Conservation (phyloP, 2,888 invertebrate species). For the Argyresthia goedartella region DNA sequence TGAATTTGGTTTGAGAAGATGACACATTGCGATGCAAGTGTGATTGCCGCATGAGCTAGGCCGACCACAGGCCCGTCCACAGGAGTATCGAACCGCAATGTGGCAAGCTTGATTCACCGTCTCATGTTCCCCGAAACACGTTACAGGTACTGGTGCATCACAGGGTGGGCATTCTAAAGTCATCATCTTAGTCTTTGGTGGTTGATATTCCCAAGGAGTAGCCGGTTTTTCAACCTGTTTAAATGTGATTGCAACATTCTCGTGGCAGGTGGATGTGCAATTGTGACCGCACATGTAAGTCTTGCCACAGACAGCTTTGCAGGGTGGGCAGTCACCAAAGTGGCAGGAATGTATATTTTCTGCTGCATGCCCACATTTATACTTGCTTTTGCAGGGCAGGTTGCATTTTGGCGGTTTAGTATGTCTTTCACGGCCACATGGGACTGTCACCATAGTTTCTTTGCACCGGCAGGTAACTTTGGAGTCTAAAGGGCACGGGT, state of each 20-base stretch:
- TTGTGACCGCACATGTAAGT: slow-evolving; percentile 73
- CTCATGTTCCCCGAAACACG: slow-evolving; percentile 82
- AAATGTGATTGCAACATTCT: slow-evolving; percentile 75
- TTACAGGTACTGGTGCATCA: slow-evolving; percentile 75
- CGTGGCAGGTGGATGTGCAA: slow-evolving; percentile 83
- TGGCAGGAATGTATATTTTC: slow-evolving; percentile 85
- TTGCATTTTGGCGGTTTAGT: slow-evolving; percentile 86
- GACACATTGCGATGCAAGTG: slow-evolving; percentile 79
- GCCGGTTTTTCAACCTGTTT: slow-evolving; percentile 71
- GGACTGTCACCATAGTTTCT: slow-evolving; percentile 80
- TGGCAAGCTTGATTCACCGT: slow-evolving; percentile 76
- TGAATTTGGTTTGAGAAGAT: slow-evolving; percentile 48
- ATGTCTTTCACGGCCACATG: slow-evolving; percentile 85
- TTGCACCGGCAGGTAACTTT: slow-evolving; percentile 87
- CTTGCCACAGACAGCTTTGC: slow-evolving; percentile 80
- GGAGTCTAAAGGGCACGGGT: slow-evolving; percentile 82
- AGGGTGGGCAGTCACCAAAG: slow-evolving; percentile 86
- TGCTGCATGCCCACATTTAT: slow-evolving; percentile 86
- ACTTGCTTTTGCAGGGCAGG: slow-evolving; percentile 79
- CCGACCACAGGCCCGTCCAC: slow-evolving; percentile 83
- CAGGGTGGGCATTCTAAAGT: slow-evolving; percentile 80
- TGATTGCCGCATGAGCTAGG: slow-evolving; percentile 84
- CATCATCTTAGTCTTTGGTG: slow-evolving; percentile 58
- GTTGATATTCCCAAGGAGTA: slow-evolving; percentile 76
- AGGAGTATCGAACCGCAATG: slow-evolving; percentile 79